phyloP scores from a whole-genome alignment of 1,140 invertebrate species.

The Drosophila subpulchrella region DNA sequence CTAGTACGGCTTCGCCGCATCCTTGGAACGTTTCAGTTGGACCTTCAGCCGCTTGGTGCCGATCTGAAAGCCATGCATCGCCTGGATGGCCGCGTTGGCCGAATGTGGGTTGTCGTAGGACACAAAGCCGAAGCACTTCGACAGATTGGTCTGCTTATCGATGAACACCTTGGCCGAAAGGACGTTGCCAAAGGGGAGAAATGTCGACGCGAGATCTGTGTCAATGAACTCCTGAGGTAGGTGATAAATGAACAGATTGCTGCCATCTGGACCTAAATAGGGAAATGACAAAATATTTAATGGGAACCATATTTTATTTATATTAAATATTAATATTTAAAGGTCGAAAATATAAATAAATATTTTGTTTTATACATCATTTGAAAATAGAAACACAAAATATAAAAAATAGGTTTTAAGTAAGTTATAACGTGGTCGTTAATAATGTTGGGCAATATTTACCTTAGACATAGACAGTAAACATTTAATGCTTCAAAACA shows the following conservation, averaged over 20 bases:
- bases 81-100: conserved; percentile 96
- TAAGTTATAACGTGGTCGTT: too few relatives aligned
- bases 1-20: conserved; percentile 93
- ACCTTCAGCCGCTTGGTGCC: conserved; percentile 98
- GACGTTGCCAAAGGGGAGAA: conserved; percentile 98
- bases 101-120: conserved; percentile 97
- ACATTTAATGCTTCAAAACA: too few relatives aligned
- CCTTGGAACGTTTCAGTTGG: conserved; percentile 98
- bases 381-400: neutral
- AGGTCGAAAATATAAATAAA: too few relatives aligned
- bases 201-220: conserved; percentile 96
- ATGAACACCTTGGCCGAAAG: conserved; percentile 99
- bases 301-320: neutral
- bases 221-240: conserved; percentile 99
- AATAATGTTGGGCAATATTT: too few relatives aligned
- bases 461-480: too few relatives aligned
- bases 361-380: too few relatives aligned
- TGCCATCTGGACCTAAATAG: conserved; percentile 93
- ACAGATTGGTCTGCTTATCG: conserved; percentile 99
- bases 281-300: conserved; percentile 49
- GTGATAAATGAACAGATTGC: conserved; percentile 99
- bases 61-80: conserved; percentile 99
- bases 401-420: too few relatives aligned
- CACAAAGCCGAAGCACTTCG: conserved; percentile 99
- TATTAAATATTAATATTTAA: neutral